These are phyloP conservation scores for Stenopsyche tienmushanensis DNA, from an alignment of 1,140 invertebrate genomes.

Conservation along the genomic window DNA sequence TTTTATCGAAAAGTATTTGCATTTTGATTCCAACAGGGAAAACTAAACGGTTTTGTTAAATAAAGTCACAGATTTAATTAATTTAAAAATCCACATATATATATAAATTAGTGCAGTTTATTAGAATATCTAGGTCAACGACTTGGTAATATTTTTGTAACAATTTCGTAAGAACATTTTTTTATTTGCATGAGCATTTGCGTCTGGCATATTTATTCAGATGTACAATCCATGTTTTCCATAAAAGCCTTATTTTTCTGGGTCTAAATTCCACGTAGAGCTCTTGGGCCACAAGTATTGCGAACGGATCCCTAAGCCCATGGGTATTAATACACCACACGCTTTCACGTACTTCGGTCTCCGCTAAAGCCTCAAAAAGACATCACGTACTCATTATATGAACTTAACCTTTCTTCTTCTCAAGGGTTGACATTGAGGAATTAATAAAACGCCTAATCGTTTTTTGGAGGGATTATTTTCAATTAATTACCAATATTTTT, in stretches of 20 bases:
- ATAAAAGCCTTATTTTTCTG: background rate
- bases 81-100: no score
- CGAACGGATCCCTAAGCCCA: background rate
- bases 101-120: background rate
- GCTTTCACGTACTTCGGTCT: background rate
- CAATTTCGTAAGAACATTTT: background rate
- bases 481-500: background rate
- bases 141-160: background rate
- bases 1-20: no score
- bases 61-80: no score
- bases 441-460: background rate
- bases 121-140: background rate
- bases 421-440: background rate
- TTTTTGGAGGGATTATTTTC: background rate
- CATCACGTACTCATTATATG: background rate
- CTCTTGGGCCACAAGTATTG: background rate
- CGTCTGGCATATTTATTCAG: no score
- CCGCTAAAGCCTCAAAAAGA: background rate
- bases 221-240: background rate
- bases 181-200: background rate
- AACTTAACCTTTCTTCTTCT: background rate
- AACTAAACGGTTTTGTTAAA: no score
- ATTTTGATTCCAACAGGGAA: no score
- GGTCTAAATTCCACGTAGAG: background rate
- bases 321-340: background rate